A percentile compares a stretch with the other conserved stretches of the same genome.
phyloP scores from a whole-genome alignment of 2,888 invertebrate species.

The Darwinula stevensoni region DNA sequence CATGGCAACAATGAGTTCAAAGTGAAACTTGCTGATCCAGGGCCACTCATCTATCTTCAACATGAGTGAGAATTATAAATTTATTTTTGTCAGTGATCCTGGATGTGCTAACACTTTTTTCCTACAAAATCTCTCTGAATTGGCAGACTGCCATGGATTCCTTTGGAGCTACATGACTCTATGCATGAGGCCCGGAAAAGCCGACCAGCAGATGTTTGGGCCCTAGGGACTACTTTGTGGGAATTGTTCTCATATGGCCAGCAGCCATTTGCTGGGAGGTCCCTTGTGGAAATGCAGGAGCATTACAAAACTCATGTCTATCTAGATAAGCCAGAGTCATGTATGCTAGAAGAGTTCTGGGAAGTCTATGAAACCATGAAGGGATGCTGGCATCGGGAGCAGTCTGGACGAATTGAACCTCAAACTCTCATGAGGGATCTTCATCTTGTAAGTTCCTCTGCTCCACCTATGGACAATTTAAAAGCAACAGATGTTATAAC shows the following conservation, averaged over 20 bases:
- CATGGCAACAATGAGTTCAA: slow-evolving; percentile 34
- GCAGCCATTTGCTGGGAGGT: slow-evolving; percentile 13
- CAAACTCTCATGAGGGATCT: slow-evolving; percentile 61
- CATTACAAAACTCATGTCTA: too few species aligned
- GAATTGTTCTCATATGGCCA: slow-evolving; percentile 58
- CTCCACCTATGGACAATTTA: too few species aligned
- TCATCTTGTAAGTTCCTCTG: background rate
- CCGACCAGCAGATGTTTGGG: slow-evolving; percentile 51
- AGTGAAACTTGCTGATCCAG: slow-evolving; percentile 57
- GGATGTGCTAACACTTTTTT: too few species aligned
- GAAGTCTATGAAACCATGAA: slow-evolving; percentile 9
- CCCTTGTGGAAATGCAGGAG: too few species aligned
- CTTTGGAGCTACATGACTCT: slow-evolving; percentile 54
- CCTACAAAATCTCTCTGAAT: too few species aligned
- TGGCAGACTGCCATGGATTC: slow-evolving; percentile 62
- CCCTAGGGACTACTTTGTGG: slow-evolving; percentile 70
- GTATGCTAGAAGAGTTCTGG: too few species aligned
- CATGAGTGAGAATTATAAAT: slow-evolving; percentile 28
- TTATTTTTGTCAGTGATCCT: slow-evolving; percentile 1
- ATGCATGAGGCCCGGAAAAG: slow-evolving; percentile 9
- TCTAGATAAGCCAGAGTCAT: background rate
- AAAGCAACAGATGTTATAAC: too few species aligned
- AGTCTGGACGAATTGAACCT: slow-evolving; percentile 31
- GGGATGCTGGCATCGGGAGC: slow-evolving; percentile 13
- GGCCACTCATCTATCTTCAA: slow-evolving; percentile 29